Evolutionary conservation across 2,797 vertebrate species (phyloP).

Genomic region (Sorex maritimensis): DNA sequence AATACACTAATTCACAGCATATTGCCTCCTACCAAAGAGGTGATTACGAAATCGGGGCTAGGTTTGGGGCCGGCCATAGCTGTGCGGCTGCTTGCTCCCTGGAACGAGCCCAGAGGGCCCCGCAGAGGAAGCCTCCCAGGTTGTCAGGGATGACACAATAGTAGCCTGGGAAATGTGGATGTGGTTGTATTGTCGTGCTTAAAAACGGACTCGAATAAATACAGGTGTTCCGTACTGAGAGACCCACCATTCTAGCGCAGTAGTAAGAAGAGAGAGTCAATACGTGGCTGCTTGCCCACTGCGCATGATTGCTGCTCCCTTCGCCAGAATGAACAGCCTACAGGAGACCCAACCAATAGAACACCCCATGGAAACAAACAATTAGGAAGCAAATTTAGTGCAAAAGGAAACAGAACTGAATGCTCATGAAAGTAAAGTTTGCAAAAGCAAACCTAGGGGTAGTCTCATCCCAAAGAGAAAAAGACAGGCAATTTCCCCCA

Average conservation of each 20-base stretch:
- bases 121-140: neutral
- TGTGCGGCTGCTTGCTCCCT: conserved; percentile 59
- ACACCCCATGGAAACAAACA: conserved; percentile 2
- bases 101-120: conserved; percentile 63
- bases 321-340: conserved; percentile 51
- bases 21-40: conserved; percentile 86
- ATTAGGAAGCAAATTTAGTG: conserved; percentile 1
- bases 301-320: neutral
- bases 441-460: neutral
- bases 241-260: conserved; percentile 2
- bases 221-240: conserved; percentile 74
- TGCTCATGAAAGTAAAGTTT: neutral
- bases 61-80: conserved; percentile 77
- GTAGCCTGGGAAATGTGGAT: neutral
- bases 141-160: neutral
- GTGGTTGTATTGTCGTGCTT: conserved; percentile 17
- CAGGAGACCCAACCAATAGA: conserved; percentile 55
- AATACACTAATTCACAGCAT: conserved; percentile 88
- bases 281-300: neutral
- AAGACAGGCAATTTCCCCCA: neutral
- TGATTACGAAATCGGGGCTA: conserved; percentile 83
- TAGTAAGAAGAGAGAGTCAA: neutral
- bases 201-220: conserved; percentile 57
- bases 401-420: conserved; percentile 44
- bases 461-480: conserved; percentile 17